Percentiles rank a stretch among this genome's conserved stretches.
Evolutionary conservation across 2,113 vertebrate species (phyloP).

Genomic region (Myiopsitta monachus): DNA sequence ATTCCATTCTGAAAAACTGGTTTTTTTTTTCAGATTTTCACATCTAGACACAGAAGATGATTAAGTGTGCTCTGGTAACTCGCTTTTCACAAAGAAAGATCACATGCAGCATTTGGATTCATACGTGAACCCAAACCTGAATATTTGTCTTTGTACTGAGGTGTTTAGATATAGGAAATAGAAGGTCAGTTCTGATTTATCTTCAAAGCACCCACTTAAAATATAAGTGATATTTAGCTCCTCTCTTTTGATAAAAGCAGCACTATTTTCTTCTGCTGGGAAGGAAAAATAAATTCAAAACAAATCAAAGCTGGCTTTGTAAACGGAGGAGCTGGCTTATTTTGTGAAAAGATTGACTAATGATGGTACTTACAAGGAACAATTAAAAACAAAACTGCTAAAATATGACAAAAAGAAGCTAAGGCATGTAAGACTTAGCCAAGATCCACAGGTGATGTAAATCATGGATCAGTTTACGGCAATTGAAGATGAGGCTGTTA

Average conservation of each 20-base stretch:
- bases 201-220: not conserved
- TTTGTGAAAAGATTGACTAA: not conserved
- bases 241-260: not conserved
- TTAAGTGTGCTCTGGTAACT: not conserved
- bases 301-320: not conserved
- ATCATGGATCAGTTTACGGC: not conserved
- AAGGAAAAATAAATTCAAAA: not conserved
- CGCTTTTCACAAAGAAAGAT: not conserved
- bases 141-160: not conserved
- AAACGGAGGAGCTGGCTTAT: not conserved
- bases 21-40: not conserved
- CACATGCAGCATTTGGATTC: not conserved
- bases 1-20: not conserved
- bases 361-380: not conserved
- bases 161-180: not conserved
- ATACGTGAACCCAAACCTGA: not conserved
- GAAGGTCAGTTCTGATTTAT: not conserved
- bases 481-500: not conserved
- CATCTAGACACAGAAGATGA: not conserved
- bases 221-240: not conserved
- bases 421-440: not conserved
- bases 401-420: not conserved
- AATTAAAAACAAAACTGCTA: no score
- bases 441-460: not conserved
- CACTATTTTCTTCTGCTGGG: not conserved